A percentile compares a stretch with the other conserved stretches of the same genome.
Conservation (phyloP, 2,113 vertebrate species). For the Pampusana beccarii region DNA sequence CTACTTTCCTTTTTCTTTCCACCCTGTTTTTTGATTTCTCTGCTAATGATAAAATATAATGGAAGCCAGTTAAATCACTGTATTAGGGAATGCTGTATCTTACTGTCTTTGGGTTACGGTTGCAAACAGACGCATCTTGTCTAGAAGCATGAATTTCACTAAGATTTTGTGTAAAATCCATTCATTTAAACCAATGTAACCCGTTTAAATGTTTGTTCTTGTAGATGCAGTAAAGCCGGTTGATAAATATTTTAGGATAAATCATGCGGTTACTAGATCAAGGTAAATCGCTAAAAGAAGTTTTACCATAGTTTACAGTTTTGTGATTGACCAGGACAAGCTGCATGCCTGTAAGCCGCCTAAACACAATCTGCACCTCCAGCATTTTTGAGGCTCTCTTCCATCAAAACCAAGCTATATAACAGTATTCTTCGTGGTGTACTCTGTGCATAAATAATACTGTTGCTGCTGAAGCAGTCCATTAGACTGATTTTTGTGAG, state of each 20-base stretch:
- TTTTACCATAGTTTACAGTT: neutral
- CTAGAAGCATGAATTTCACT: neutral
- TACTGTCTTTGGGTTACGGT: neutral
- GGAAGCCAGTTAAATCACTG: neutral
- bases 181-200: neutral
- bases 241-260: neutral
- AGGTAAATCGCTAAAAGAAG: neutral
- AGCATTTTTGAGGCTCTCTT: neutral
- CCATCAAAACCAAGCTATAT: neutral
- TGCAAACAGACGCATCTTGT: neutral
- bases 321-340: neutral
- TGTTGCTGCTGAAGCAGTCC: neutral
- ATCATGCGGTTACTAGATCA: neutral
- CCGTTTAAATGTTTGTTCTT: neutral
- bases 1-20: neutral
- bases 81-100: neutral
- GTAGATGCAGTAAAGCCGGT: neutral
- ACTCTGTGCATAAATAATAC: neutral
- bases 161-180: neutral
- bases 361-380: neutral
- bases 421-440: neutral
- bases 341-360: neutral
- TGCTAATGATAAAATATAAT: neutral
- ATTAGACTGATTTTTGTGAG: neutral
- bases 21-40: neutral